Percentiles rank a stretch among this genome's conserved stretches.
These are phyloP conservation scores for Idaea aversata DNA, from an alignment of 2,888 invertebrate genomes.

Conservation along the genomic window DNA sequence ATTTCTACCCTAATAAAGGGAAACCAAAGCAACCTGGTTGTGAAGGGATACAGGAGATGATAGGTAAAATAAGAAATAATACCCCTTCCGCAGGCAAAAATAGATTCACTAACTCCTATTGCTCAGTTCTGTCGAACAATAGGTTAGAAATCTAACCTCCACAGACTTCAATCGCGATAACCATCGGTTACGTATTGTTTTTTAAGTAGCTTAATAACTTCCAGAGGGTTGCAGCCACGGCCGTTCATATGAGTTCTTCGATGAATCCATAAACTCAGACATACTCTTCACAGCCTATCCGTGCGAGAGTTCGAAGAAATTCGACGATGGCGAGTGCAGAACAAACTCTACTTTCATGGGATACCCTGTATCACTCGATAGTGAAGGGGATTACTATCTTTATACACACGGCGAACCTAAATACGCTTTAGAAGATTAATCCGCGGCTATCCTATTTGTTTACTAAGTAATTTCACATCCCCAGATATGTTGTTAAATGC, in stretches of 20 bases:
- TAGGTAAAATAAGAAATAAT: conserved; percentile 39
- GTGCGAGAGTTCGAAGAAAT: conserved; percentile 79
- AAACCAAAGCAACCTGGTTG: conserved; percentile 85
- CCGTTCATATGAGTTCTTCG: conserved; percentile 81
- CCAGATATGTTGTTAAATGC: conserved; percentile 4
- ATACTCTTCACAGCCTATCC: conserved; percentile 77
- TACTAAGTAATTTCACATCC: background rate
- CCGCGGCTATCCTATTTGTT: too few relatives aligned
- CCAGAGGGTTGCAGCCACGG: conserved; percentile 86
- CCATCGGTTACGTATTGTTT: too few relatives aligned
- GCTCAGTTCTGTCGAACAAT: background rate
- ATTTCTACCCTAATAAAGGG: conserved; percentile 89
- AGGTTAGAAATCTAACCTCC: too few relatives aligned
- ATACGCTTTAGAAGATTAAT: conserved; percentile 64
- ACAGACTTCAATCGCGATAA: too few relatives aligned
- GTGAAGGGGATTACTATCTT: conserved; percentile 81
- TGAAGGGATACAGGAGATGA: conserved; percentile 60
- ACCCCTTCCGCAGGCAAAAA: background rate
- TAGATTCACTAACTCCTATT: background rate
- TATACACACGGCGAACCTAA: conserved; percentile 78
- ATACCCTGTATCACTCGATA: conserved; percentile 53
- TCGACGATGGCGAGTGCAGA: conserved; percentile 60
- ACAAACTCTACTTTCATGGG: conserved; percentile 76
- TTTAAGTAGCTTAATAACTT: conserved; percentile 22
- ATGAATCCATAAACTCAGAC: conserved; percentile 81